These are phyloP conservation scores for Gouania willdenowi DNA, from an alignment of 2,797 vertebrate genomes.

Conservation along the genomic window DNA sequence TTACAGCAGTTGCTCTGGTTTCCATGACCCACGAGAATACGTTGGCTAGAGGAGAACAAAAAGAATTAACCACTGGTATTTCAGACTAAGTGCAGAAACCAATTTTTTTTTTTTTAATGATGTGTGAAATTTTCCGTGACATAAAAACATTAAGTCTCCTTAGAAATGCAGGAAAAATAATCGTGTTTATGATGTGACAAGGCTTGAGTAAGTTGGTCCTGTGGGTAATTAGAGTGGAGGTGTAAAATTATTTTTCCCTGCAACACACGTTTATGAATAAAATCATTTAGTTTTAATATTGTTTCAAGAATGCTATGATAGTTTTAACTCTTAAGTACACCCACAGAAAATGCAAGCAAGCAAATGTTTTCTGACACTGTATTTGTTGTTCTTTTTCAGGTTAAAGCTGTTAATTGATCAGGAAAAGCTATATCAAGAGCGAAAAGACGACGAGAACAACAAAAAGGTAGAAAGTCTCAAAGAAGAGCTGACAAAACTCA, in stretches of 20 bases:
- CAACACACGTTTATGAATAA: neutral
- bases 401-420: slow-evolving; percentile 91
- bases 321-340: too few relatives aligned
- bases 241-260: too few relatives aligned
- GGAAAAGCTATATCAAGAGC: slow-evolving; percentile 83
- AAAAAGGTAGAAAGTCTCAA: slow-evolving; percentile 82
- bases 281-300: neutral
- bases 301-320: too few relatives aligned
- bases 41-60: slow-evolving; percentile 34
- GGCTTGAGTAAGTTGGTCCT: slow-evolving; percentile 11
- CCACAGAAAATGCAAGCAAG: too few relatives aligned
- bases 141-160: slow-evolving; percentile 39
- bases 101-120: slow-evolving; percentile 52
- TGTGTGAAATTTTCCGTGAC: slow-evolving; percentile 67
- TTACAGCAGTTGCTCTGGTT: slow-evolving; percentile 39
- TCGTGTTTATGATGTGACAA: slow-evolving; percentile 51
- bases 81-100: slow-evolving; percentile 29
- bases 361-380: too few relatives aligned
- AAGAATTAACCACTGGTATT: slow-evolving; percentile 41
- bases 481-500: slow-evolving; percentile 91
- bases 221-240: slow-evolving; percentile 4
- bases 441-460: slow-evolving; percentile 85
- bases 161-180: slow-evolving; percentile 42
- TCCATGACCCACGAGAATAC: slow-evolving; percentile 34
- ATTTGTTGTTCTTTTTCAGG: too few relatives aligned